Evolutionary conservation across 2,888 invertebrate species (phyloP).

Genomic region (Acronicta leporina): DNA sequence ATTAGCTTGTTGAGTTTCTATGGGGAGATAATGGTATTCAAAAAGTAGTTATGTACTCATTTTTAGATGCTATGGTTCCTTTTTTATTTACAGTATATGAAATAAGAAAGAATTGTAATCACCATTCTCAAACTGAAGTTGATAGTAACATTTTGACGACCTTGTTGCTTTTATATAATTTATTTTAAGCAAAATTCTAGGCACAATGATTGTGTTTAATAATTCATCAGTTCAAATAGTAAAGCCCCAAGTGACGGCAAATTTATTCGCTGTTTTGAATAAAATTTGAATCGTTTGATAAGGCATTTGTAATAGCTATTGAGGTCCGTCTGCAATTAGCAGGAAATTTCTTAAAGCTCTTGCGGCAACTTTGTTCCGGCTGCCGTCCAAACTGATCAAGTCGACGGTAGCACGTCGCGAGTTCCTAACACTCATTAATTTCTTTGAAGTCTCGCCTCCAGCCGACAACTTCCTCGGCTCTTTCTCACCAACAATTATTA

Average conservation of each 20-base stretch:
- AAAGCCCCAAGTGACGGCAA: constrained; percentile 58
- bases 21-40: no score
- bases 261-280: constrained; percentile 70
- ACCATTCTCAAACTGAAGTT: no score
- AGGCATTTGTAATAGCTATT: constrained; percentile 68
- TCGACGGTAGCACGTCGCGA: constrained; percentile 82
- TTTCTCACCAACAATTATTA: constrained; percentile 83
- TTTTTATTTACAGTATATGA: no score
- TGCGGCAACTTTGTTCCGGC: constrained; percentile 85
- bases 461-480: constrained; percentile 79
- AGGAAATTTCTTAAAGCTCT: constrained; percentile 80
- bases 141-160: no score
- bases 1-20: no score
- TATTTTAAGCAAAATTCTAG: constrained; percentile 43
- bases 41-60: no score
- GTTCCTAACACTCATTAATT: constrained; percentile 88
- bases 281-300: constrained; percentile 70
- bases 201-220: constrained; percentile 61
- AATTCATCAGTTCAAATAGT: constrained; percentile 65
- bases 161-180: constrained; percentile 28
- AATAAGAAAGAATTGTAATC: no score
- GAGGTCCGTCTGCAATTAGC: constrained; percentile 76
- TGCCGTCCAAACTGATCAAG: constrained; percentile 88
- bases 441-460: constrained; percentile 83
- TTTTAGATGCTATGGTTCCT: no score